A percentile compares a stretch with the other conserved stretches of the same genome.
Conservation (phyloP, 2,113 vertebrate species). For the Prochilodus magdalenae region DNA sequence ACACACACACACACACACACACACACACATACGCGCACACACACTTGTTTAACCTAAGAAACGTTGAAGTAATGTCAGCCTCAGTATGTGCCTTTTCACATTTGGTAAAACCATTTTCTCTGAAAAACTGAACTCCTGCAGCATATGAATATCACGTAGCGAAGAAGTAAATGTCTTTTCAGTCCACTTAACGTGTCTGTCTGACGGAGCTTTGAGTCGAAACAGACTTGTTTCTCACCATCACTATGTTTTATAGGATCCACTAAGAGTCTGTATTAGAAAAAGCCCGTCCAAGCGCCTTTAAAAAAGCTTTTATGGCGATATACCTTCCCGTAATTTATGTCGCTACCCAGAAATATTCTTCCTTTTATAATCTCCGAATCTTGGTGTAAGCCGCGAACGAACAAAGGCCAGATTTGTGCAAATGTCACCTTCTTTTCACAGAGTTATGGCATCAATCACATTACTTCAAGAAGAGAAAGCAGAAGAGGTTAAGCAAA, state of each 20-base stretch:
- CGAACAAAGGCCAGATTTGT: slow-evolving; percentile 80
- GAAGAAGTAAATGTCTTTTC: neutral
- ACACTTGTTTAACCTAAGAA: neutral
- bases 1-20: no score
- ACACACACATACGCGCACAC: no score
- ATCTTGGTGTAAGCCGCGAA: slow-evolving; percentile 70
- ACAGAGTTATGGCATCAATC: slow-evolving; percentile 74
- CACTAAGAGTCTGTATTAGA: slow-evolving; percentile 1
- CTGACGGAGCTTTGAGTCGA: neutral
- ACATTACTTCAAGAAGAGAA: slow-evolving; percentile 75
- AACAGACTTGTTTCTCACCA: neutral
- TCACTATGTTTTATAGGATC: neutral
- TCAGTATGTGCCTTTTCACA: neutral
- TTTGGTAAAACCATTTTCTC: neutral
- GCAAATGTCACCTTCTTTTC: slow-evolving; percentile 78
- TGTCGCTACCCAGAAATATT: slow-evolving; percentile 48
- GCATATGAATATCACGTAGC: neutral
- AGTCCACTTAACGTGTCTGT: slow-evolving; percentile 4
- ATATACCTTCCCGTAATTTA: slow-evolving; percentile 63
- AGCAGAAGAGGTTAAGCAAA: slow-evolving; percentile 75
- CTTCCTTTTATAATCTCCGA: slow-evolving; percentile 58
- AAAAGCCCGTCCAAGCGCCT: slow-evolving; percentile 20
- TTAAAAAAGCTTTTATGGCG: slow-evolving; percentile 61
- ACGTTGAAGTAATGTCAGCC: neutral
- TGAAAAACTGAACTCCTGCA: neutral